Conservation (phyloP, 35 echinoderm and acorn worm genomes). For the Heliocidaris tuberculata region DNA sequence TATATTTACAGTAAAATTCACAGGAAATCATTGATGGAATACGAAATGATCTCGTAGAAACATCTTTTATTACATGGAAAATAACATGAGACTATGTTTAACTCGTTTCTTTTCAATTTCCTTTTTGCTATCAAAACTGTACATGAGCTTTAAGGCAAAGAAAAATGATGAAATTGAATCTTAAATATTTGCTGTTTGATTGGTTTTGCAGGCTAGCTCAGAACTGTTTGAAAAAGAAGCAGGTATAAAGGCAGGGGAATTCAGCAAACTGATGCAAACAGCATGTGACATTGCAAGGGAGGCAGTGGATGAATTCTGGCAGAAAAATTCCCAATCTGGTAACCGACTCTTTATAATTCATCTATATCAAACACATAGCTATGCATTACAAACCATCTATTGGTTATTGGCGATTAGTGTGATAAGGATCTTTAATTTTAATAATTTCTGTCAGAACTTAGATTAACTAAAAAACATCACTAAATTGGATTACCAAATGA, state of each 20-base stretch:
- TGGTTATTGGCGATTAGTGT: neutral
- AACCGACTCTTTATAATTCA: neutral
- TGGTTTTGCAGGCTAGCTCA: neutral
- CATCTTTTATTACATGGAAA: too few species aligned
- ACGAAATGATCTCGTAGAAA: too few species aligned
- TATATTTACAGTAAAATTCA: too few species aligned
- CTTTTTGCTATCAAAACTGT: too few species aligned
- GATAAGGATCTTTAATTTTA: neutral
- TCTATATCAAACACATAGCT: neutral
- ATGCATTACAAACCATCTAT: neutral
- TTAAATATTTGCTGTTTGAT: neutral
- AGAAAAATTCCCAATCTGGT: conserved; percentile 13
- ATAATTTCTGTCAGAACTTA: too few species aligned
- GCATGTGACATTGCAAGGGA: conserved; percentile 7
- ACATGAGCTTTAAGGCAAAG: too few species aligned
- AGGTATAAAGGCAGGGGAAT: neutral
- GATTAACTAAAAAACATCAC: too few species aligned
- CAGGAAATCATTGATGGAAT: too few species aligned
- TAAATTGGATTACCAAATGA: too few species aligned
- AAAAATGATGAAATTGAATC: neutral
- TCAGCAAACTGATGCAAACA: neutral
- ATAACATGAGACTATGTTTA: too few species aligned
- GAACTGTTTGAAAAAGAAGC: conserved; percentile 8
- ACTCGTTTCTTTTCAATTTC: too few species aligned
- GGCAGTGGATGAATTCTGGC: conserved; percentile 9